Conservation (phyloP, 2,797 vertebrate genomes). For the Mycteria americana region DNA sequence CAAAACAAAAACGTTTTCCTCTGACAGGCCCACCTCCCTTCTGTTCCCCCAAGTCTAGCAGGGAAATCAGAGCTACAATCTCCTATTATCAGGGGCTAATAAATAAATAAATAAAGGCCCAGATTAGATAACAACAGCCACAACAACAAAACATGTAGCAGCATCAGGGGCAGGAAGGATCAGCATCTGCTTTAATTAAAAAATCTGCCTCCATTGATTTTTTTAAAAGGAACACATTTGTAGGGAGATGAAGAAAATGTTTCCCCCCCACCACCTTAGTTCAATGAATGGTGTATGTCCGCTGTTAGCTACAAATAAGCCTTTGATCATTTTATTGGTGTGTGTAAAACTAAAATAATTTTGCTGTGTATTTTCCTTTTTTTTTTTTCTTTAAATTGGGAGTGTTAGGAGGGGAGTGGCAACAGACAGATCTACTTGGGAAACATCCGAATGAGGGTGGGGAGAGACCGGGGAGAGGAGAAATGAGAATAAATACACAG, state of each 20-base stretch:
- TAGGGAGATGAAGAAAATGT: slow-evolving; percentile 36
- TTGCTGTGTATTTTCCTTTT: background rate
- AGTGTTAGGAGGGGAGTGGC: background rate
- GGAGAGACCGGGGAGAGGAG: background rate
- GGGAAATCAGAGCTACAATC: slow-evolving; percentile 6
- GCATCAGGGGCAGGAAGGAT: slow-evolving; percentile 21
- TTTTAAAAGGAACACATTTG: slow-evolving; percentile 34
- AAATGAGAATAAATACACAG: background rate
- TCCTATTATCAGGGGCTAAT: slow-evolving; percentile 2
- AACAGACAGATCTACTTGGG: background rate
- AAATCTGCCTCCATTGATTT: slow-evolving; percentile 60
- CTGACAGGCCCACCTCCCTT: background rate
- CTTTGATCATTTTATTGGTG: slow-evolving; percentile 61
- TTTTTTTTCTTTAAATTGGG: background rate
- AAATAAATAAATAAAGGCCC: slow-evolving; percentile 43
- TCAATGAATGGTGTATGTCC: background rate
- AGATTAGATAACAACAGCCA: slow-evolving; percentile 43
- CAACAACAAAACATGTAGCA: slow-evolving; percentile 47
- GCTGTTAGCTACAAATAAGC: slow-evolving; percentile 45
- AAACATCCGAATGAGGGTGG: background rate
- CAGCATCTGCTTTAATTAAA: slow-evolving; percentile 67
- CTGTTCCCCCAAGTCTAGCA: background rate
- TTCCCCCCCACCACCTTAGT: background rate
- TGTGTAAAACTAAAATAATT: slow-evolving; percentile 33
- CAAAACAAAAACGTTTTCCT: background rate